Evolutionary conservation across 2,797 vertebrate species (phyloP), one percentile per base, ranked within the genome.

Genomic region (Lateolabrax maculatus): DNA sequence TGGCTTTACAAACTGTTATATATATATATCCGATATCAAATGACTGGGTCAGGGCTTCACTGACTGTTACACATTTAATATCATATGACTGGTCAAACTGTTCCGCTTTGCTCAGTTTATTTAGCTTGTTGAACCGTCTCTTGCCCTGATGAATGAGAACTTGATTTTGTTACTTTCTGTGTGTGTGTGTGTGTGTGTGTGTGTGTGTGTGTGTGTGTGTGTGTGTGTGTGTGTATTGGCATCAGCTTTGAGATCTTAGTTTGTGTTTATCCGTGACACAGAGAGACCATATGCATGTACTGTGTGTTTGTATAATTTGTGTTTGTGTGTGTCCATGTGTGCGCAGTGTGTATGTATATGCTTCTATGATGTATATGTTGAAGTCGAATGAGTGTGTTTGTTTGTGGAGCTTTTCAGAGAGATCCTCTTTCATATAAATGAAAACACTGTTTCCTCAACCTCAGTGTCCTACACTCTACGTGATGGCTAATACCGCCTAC

Each of bases 391-490:
- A 69, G 82, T 72, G 53, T 81, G 75, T 86, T 85, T 88, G 81
- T 84, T 75, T 77, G 74, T 46, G 46, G 55, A 81, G 65, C 48
- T 80, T 86, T 81, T 77, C 75, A 82, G 53, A 79, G 80, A 57
- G 79, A 89, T 91, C 84, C 70, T 83, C 77, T 93, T 91, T 91
- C 90, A 87, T 87, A 86, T 86, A 78, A 87, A 90, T 87, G 80
- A 87, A 80, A 72, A 63, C 60, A 53, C 56, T 84, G 84, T 89
- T 88, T 91, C 73, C 80, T 83, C 39, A 68, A 71, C 44, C 53
- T 71, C 69, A 62, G 84, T 89, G 79, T 88, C 84, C 84, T 80
- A 31, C 76, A 79, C 74, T 69, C 69, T 74, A 48, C 66, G 52
- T 12, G 86, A 63, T 77, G 80, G 87, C 75, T 73, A 75, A 89